A percentile compares a stretch with the other conserved stretches of the same genome.
Evolutionary conservation across 1,140 invertebrate genomes (phyloP).

Genomic region (Pseudomyrmex flavicornis): DNA sequence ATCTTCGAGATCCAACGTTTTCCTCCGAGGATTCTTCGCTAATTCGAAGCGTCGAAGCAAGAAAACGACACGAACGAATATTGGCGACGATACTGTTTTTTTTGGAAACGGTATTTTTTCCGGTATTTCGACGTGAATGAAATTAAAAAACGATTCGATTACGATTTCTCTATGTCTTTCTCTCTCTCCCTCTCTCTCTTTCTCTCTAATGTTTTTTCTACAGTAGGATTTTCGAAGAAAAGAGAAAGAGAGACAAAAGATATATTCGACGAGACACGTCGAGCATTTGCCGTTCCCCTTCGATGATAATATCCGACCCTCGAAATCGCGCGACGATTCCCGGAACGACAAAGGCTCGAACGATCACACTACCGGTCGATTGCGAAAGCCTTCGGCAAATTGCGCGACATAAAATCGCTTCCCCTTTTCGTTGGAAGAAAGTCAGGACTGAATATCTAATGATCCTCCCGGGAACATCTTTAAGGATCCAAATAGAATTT

Average conservation of each 20-base stretch:
- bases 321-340: constrained; percentile 32
- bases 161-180: background rate
- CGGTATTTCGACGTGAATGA: background rate
- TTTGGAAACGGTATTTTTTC: background rate
- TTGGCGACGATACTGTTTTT: background rate
- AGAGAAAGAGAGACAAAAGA: background rate
- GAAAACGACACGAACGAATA: background rate
- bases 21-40: background rate
- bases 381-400: constrained; percentile 24
- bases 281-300: constrained; percentile 13
- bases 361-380: constrained; percentile 43
- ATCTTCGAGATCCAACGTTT: background rate
- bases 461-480: background rate
- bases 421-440: background rate
- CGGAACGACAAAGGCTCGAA: background rate
- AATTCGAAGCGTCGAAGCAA: background rate
- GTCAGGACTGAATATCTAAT: constrained; percentile 20
- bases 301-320: constrained; percentile 11
- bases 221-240: background rate
- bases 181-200: background rate
- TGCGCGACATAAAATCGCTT: constrained; percentile 33
- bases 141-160: background rate
- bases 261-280: constrained; percentile 13
- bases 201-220: background rate
- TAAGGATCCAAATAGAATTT: constrained; percentile 31